Conservation (phyloP, 2,888 invertebrate genomes). For the Mycalesis mineus region DNA sequence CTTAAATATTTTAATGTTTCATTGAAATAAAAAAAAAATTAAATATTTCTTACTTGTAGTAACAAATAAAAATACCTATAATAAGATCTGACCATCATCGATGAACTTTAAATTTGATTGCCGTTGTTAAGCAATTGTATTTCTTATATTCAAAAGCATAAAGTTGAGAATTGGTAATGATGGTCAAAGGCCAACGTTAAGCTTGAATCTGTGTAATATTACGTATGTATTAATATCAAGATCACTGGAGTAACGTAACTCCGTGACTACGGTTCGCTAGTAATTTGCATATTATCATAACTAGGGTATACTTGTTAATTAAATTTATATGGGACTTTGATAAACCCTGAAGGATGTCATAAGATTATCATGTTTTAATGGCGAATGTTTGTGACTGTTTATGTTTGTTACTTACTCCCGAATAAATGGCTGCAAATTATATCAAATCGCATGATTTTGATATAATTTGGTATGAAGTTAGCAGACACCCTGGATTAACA, state of each 20-base stretch:
- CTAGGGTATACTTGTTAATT: constrained; percentile 5
- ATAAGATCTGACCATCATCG: neutral
- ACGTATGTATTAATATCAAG: constrained; percentile 37
- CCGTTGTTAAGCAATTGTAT: neutral
- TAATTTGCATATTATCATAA: constrained; percentile 32
- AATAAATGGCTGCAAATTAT: too few species aligned
- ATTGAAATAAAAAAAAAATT: too few species aligned
- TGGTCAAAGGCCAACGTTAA: constrained; percentile 3
- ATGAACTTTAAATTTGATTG: constrained; percentile 4
- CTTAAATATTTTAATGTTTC: too few species aligned
- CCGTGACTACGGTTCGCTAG: constrained; percentile 32
- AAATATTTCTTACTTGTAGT: too few species aligned
- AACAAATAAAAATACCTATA: neutral
- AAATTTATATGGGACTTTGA: neutral
- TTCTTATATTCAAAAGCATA: neutral
- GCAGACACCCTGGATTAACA: too few species aligned
- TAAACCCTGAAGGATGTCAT: neutral
- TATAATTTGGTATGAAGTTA: too few species aligned
- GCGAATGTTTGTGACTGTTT: too few species aligned
- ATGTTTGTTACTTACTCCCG: too few species aligned
- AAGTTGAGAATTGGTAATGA: neutral
- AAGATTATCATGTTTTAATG: too few species aligned
- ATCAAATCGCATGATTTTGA: too few species aligned
- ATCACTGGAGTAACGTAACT: constrained; percentile 33
- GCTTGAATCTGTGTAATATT: constrained; percentile 10